Evolutionary conservation across 2,113 vertebrate genomes (phyloP), one percentile per base, ranked within the genome.

Genomic region (Antigone vipio): DNA sequence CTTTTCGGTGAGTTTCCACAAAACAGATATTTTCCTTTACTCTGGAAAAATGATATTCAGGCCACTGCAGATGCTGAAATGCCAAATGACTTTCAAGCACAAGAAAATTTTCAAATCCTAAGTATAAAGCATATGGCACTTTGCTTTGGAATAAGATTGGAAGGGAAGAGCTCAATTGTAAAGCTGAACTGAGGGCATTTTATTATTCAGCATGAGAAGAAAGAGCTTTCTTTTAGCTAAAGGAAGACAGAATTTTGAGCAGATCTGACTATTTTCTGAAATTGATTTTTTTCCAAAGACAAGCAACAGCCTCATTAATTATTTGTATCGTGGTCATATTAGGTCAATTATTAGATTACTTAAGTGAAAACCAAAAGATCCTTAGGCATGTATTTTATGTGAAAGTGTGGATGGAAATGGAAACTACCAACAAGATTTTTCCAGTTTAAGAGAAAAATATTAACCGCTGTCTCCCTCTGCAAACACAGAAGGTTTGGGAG

Each of bases 101-200:
- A 3, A 92, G 38, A 72, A 80, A 88, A 74, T 29, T 53, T 67
- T 92, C 75, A 92, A 93, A 72, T 75, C 1, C 0, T 34, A 66
- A 78, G 77, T 29, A 63, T 77, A 80, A 92, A 90, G 92, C 85
- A 94, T 87, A 92, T 68, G 96, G 83, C 9, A 27, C 30, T 88
- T 50, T 40, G 53, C 82, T 85, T 90, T n/a, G 49, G 85, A 80
- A 30, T 34, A 16, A 42, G 72, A 74, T 34, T 77, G 92, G 68
- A 90, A 90, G 34, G 72, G 35, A 92, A 92, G 74, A 76, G 82
- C 88, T 95, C 62, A 56, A 11, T 47, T 85, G 55, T 74, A 75
- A 88, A 94, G 63, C 93, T 71, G 76, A 86, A 24, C 50, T 4
- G n/a, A 74, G 72, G 38, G 60, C 4, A 5, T 35, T 94, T 94